A percentile compares a stretch with the other conserved stretches of the same genome.
Conservation (phyloP, 2,797 vertebrate genomes). For the Podargus strigoides region DNA sequence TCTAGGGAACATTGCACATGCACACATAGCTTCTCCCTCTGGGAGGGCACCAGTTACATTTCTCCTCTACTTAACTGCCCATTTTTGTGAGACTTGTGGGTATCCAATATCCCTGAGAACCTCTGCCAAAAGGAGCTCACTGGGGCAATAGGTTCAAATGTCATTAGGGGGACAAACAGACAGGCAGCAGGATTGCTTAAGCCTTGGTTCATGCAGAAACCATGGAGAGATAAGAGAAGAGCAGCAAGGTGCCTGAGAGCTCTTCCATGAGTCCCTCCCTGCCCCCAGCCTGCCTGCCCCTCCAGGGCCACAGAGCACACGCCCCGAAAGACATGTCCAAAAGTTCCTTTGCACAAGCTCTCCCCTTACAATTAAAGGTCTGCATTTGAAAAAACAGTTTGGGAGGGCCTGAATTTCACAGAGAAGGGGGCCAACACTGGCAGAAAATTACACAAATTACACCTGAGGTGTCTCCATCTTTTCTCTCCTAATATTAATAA, state of each 20-base stretch:
- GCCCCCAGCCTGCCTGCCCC: background rate
- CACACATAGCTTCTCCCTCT: background rate
- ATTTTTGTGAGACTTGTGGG: background rate
- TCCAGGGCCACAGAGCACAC: rapidly evolving
- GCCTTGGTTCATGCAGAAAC: background rate
- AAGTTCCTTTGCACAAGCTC: background rate
- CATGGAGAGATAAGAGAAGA: background rate
- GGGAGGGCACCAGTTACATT: rapidly evolving
- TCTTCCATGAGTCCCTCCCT: background rate
- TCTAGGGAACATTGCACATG: background rate
- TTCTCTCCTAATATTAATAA: background rate
- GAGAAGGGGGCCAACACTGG: background rate
- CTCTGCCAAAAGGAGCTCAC: rapidly evolving
- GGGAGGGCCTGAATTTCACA: background rate
- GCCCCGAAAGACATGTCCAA: background rate
- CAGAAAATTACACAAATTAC: background rate
- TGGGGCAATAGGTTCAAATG: background rate
- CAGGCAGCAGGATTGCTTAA: background rate
- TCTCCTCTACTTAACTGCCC: background rate
- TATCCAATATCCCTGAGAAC: background rate
- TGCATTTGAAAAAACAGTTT: background rate
- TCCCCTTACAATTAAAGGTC: background rate
- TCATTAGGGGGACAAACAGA: background rate
- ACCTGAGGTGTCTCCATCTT: background rate
- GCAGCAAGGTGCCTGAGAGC: background rate